These are phyloP conservation scores for Fistularia commersonii DNA, from an alignment of 2,797 vertebrate species.

Conservation along the genomic window DNA sequence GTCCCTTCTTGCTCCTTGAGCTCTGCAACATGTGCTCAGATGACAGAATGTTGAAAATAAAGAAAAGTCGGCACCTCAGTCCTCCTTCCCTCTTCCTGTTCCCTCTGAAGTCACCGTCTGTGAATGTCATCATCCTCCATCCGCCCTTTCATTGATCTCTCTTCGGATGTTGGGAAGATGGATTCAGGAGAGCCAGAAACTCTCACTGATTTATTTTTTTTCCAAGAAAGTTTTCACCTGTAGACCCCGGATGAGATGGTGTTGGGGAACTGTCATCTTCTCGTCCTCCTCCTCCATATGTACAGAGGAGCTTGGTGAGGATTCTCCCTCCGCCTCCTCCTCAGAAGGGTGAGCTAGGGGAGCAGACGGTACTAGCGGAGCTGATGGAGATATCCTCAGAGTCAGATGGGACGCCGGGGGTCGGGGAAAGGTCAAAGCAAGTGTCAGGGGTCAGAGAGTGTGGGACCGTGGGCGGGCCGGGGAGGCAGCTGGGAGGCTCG, in stretches of 20 bases:
- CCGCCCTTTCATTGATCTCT: constrained; percentile 23
- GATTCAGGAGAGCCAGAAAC: constrained; percentile 17
- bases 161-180: constrained; percentile 36
- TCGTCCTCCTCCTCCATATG: constrained; percentile 39
- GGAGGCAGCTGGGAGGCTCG: constrained; percentile 79
- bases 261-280: constrained; percentile 16
- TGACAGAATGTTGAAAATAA: constrained; percentile 56
- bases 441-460: constrained; percentile 75
- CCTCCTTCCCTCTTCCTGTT: constrained; percentile 12
- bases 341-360: constrained; percentile 87
- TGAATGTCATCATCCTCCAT: not conserved
- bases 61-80: constrained; percentile 34
- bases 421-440: constrained; percentile 34
- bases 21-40: constrained; percentile 59
- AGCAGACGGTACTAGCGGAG: constrained; percentile 87
- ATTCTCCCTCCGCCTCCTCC: constrained; percentile 37
- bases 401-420: constrained; percentile 57
- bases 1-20: constrained; percentile 61
- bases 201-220: constrained; percentile 5
- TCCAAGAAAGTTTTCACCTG: constrained; percentile 14
- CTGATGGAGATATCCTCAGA: constrained; percentile 79
- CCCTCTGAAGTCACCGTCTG: constrained; percentile 24
- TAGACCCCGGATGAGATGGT: constrained; percentile 15
- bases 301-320: constrained; percentile 49
- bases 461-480: constrained; percentile 79